A percentile compares a stretch with the other conserved stretches of the same genome.
These are phyloP conservation scores for Lochmaea crataegi DNA, from an alignment of 2,888 invertebrate genomes.

Conservation along the genomic window DNA sequence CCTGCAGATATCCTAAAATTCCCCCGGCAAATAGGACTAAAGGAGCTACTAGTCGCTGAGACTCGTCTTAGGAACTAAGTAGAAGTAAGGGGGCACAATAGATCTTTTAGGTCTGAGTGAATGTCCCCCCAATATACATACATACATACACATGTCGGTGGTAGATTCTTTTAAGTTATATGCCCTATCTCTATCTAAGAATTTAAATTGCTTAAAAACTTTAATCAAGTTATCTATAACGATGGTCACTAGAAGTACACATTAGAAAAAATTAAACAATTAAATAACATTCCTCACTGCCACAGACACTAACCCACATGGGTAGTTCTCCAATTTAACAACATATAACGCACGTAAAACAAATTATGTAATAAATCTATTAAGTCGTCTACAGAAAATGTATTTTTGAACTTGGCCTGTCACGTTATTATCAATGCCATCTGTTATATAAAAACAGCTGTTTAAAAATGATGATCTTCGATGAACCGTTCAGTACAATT, in stretches of 20 bases:
- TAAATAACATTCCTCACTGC: neutral
- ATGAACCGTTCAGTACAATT: constrained; percentile 5
- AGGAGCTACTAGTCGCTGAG: too few relatives aligned
- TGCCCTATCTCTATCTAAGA: neutral
- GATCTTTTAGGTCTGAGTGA: too few relatives aligned
- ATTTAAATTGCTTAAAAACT: neutral
- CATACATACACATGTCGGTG: too few relatives aligned
- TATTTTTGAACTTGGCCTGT: neutral
- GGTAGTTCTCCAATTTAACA: constrained; percentile 3
- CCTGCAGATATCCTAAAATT: too few relatives aligned
- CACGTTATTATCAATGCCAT: constrained; percentile 8
- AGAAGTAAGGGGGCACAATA: too few relatives aligned
- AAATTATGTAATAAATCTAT: constrained; percentile 3
- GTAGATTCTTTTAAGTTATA: too few relatives aligned
- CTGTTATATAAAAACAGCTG: constrained; percentile 17
- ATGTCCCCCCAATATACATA: too few relatives aligned
- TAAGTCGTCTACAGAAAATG: neutral
- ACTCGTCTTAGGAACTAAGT: too few relatives aligned
- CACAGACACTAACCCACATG: neutral
- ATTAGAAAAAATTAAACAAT: neutral
- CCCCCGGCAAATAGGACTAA: too few relatives aligned
- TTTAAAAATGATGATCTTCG: constrained; percentile 4
- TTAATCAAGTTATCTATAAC: neutral
- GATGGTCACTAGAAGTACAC: neutral
- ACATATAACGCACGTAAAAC: neutral